Base-by-base conservation (phyloP, 2,113 vertebrate genomes). In the Triplophysa dalaica region DNA sequence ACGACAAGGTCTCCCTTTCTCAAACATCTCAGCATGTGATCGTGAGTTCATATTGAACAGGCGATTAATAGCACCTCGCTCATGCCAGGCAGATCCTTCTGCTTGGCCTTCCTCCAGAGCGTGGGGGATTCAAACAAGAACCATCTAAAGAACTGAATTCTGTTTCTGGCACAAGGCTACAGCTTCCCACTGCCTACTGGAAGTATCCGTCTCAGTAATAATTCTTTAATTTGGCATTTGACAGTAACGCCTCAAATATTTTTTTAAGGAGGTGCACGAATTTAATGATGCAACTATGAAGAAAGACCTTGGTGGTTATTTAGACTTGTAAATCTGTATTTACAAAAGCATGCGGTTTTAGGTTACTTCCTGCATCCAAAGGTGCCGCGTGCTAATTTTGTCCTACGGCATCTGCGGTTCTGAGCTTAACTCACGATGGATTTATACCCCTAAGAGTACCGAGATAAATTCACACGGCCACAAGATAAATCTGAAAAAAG, bases 31-130 rank as follows among this genome's bases (percentile, higher is more conserved):
- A 72, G 79, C 43, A 24, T 75, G 66, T 62, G 52, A 76, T 66
- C 0, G 75, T 62, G 82, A 74, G 41, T 80, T 77, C 54, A 67
- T 73, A 82, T 83, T 81, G 74, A 86, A 77, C 11, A 63, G 61
- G 74, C 43, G 81, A 88, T 88, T 84, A 82, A 83, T 84, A 65
- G 80, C 5, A 33, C 61, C 78, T 82, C 48, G 41, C 69, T 84
- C 69, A 82, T 78, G 70, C 81, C 79, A 74, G 81, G 61, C 77
- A 81, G 79, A 86, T 75, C 70, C 75, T 62, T 68, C 72, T 81
- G 70, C 56, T 75, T 81, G 79, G 79, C 79, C 79, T 83, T 81
- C 63, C 78, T 74, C 74, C 68, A 77, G 74, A 81, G 82, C 33
- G 75, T 77, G 68, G 54, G 52, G 69, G 56, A 81, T 73, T 84